Evolutionary conservation across 2,113 vertebrate genomes (phyloP), one percentile per base, ranked within the genome.

Genomic region (Ursus arctos): DNA sequence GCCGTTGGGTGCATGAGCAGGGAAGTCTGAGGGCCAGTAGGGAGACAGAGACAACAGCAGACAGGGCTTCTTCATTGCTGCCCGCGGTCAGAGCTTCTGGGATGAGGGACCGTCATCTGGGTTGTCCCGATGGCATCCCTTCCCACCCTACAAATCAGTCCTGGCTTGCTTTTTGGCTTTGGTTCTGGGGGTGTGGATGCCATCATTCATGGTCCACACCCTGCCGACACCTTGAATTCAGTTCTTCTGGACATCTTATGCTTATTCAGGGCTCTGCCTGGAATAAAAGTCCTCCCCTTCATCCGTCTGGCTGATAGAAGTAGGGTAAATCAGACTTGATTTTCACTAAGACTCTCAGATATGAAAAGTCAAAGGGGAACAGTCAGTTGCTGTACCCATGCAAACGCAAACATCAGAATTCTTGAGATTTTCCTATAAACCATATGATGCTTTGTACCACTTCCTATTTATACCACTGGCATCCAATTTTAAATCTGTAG

Each of bases 121-220:
- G 2, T 21, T 7, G 36, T 19, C 65, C 26, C 22, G 0, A 1
- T 0, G 0, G 0, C 6, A 3, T 4, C 4, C 47, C 11, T 3
- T 1, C 12, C 67, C 1, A 10, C 28, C 18, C 33, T 10, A 7
- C 1, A 15, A 8, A 40, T 28, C 33, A 26, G 7, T 4, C 1
- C 22, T 11, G 51, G 2, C 7, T 21, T 24, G 1, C 1, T 55
- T 49, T 57, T 33, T 3, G 51, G 51, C 22, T 53, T 7, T 82
- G 57, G 72, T 33, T 79, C 12, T 49, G 12, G 36, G 21, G 49
- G 3, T 6, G 7, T 1, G 8, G 1, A 21, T 69, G 7, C 0
- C 7, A 10, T 12, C 33, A 2, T 13, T n/a, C 49, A 1, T 9
- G 67, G 28, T n/a, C 65, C 59, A 16, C 28, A 67, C 0, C 13